Conservation (phyloP, 2,797 vertebrate species). For the Chiroxiphia lanceolata region DNA sequence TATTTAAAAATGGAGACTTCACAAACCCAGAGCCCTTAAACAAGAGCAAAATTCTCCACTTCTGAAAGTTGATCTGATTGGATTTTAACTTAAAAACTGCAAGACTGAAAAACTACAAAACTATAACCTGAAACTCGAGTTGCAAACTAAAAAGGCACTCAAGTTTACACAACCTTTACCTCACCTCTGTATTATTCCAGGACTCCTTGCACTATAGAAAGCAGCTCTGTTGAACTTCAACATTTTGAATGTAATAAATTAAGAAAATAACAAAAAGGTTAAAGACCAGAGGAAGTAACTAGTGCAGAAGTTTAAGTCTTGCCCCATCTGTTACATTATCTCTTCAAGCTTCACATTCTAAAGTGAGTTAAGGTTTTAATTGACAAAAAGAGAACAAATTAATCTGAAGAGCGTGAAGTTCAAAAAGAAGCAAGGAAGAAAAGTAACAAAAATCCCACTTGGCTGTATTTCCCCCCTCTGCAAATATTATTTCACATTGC, state of each 20-base stretch:
- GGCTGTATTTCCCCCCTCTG: background rate
- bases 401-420: background rate
- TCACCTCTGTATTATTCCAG: background rate
- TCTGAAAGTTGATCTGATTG: background rate
- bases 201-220: background rate
- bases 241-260: background rate
- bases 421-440: background rate
- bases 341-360: background rate
- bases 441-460: background rate
- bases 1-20: background rate
- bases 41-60: background rate
- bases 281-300: background rate
- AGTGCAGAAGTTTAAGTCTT: background rate
- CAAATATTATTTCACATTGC: background rate
- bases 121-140: background rate
- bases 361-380: background rate
- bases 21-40: background rate
- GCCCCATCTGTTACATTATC: background rate
- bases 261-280: background rate
- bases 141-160: background rate
- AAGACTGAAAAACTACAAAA: background rate
- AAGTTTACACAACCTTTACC: background rate
- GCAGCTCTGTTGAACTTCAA: background rate
- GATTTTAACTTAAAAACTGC: background rate
- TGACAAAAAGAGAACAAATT: background rate